A percentile compares a stretch with the other conserved stretches of the same genome.
phyloP scores from a whole-genome alignment of 2,113 vertebrate species.

The Pangasianodon gigas region DNA sequence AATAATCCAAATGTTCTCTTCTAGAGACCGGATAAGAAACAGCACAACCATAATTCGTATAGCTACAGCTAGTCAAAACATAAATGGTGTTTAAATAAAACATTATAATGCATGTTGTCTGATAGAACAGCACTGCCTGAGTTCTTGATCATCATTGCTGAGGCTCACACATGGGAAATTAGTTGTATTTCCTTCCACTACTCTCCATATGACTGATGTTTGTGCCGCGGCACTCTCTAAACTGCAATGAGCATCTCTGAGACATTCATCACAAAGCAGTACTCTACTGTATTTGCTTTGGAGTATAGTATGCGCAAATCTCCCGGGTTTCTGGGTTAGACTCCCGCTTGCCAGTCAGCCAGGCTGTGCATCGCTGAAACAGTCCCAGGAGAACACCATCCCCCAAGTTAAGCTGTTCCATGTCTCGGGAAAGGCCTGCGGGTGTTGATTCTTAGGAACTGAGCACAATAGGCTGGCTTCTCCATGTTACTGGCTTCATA shows the following conservation, averaged over 20 bases:
- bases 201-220: conserved; percentile 20
- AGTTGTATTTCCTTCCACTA: not conserved
- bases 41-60: not conserved
- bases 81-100: not conserved
- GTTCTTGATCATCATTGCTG: conserved; percentile 10
- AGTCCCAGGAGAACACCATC: conserved; percentile 53
- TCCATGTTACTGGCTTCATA: not conserved
- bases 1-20: not conserved
- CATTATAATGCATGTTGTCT: not conserved
- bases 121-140: not conserved
- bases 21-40: not conserved
- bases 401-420: conserved; percentile 58
- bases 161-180: conserved; percentile 35
- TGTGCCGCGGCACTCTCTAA: not conserved
- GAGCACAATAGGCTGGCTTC: conserved; percentile 34
- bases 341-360: conserved; percentile 48
- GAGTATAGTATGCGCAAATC: conserved; percentile 33
- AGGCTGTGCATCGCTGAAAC: conserved; percentile 55
- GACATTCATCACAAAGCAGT: conserved; percentile 13
- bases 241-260: conserved; percentile 6
- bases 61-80: not conserved
- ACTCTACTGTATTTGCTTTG: conserved; percentile 42
- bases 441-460: conserved; percentile 51
- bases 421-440: conserved; percentile 54
- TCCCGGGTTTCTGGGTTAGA: conserved; percentile 50